Evolutionary conservation across 2,888 invertebrate species (phyloP), one percentile per base, ranked within the genome.

Genomic region (Agriopis leucophaearia): DNA sequence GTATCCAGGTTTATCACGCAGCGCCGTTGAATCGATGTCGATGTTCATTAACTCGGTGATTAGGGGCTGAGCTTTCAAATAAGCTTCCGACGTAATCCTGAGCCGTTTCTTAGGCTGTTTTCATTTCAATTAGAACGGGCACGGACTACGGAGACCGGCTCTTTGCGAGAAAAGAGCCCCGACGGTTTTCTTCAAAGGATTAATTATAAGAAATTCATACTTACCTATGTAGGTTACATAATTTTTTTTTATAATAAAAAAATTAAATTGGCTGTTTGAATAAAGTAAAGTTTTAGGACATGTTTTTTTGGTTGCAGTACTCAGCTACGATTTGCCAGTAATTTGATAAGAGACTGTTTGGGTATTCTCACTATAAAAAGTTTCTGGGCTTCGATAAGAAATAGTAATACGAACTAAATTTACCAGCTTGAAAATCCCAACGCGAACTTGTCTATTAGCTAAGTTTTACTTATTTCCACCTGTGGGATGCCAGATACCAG

Each of bases 1-100:
- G 83, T 81, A 83, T 78, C 79, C 79, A 80, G 80, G 78, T 82
- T 72, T 81, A 84, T 81, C 84, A 81, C 76, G 75, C 74, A 78
- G 72, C 66, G 68, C 76, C 75, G 75, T 71, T 72, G 74, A 74
- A 79, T 82, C 75, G 77, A 79, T 74, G 79, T 73, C 78, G 74
- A 79, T 76, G 75, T 79, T 82, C 78, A 81, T 83, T 81, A 83
- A 78, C 76, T 76, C 69, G 66, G 74, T 78, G 80, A 82, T 81
- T 79, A 81, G 71, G 72, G 77, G 70, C 75, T 74, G 79, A 78
- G 75, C 78, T 78, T 76, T 72, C 73, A 75, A 77, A 76, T 75
- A 70, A 77, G 77, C 75, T 76, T 71, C 66, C 63, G 70, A 69
- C 65, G 71, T 79, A 76, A 78, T 78, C 74, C 73, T 66, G 45